Percentiles rank a stretch among this genome's conserved stretches.
phyloP scores from a whole-genome alignment of 1,140 invertebrate species.

The Cherax destructor region DNA sequence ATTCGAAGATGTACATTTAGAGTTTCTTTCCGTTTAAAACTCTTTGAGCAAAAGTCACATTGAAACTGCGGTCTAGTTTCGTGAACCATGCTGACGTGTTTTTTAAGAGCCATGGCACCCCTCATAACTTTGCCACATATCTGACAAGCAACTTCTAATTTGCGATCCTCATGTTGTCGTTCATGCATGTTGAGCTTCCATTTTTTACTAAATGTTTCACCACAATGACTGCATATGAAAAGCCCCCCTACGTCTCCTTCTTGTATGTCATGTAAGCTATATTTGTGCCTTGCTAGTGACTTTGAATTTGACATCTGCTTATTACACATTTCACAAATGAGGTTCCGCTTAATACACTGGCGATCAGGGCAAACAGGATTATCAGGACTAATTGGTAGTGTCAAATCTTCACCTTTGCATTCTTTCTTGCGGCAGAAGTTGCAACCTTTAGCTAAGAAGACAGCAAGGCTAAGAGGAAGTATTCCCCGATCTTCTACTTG shows the following conservation, averaged over 20 bases:
- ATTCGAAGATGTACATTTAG: constrained; percentile 92
- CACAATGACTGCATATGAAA: constrained; percentile 71
- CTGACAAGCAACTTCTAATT: constrained; percentile 63
- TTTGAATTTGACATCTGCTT: constrained; percentile 71
- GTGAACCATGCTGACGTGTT: constrained; percentile 70
- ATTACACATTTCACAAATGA: constrained; percentile 68
- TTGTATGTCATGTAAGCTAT: constrained; percentile 70
- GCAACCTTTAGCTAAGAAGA: constrained; percentile 69
- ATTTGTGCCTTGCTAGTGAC: constrained; percentile 68
- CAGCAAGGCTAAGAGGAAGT: constrained; percentile 55
- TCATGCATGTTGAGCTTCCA: constrained; percentile 72
- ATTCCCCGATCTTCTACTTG: constrained; percentile 61
- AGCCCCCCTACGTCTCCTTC: constrained; percentile 61
- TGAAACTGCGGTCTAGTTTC: constrained; percentile 65
- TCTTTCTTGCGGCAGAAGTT: constrained; percentile 71
- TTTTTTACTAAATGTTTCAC: constrained; percentile 71
- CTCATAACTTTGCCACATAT: constrained; percentile 69
- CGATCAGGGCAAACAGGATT: constrained; percentile 71
- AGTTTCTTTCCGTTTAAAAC: constrained; percentile 94
- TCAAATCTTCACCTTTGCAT: constrained; percentile 69
- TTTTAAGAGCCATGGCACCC: constrained; percentile 71
- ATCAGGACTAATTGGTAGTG: constrained; percentile 66
- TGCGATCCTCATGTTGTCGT: constrained; percentile 68
- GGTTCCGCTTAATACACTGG: constrained; percentile 70
- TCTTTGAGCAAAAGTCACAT: constrained; percentile 91